A percentile compares a stretch with the other conserved stretches of the same genome.
Conservation (phyloP, 2,113 vertebrate species). For the Thryonomys swinderianus region DNA sequence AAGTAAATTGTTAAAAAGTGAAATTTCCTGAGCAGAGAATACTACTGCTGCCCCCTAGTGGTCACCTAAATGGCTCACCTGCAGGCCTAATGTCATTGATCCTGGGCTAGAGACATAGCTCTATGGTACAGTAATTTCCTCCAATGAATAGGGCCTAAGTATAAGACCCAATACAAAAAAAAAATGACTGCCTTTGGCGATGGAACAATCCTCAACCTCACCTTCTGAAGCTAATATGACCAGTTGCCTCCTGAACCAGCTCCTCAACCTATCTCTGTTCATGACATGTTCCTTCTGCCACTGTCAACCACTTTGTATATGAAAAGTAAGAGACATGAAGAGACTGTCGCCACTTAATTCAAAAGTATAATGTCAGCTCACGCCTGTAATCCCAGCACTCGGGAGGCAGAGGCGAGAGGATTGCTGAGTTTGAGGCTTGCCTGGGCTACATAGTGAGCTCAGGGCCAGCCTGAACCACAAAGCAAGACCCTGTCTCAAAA, state of each 20-base stretch:
- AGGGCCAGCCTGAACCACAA: too few species aligned
- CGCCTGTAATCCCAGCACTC: background rate
- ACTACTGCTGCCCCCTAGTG: conserved; percentile 80
- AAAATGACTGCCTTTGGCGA: background rate
- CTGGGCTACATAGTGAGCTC: too few species aligned
- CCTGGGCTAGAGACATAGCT: too few species aligned
- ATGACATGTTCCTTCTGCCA: background rate
- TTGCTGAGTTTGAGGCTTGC: background rate
- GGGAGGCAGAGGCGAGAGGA: background rate
- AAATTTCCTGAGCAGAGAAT: background rate
- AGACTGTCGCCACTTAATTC: background rate
- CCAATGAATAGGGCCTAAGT: background rate
- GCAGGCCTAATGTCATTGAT: background rate
- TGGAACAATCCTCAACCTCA: background rate
- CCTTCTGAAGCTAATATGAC: background rate
- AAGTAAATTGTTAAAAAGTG: background rate
- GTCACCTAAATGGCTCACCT: conserved; percentile 36
- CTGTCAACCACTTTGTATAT: background rate
- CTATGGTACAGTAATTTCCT: background rate
- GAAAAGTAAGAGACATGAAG: conserved; percentile 27
- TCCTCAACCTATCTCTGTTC: background rate
- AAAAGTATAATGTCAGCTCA: background rate
- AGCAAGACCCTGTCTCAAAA: too few species aligned
- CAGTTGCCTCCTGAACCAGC: background rate
- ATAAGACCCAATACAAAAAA: background rate